A percentile compares a stretch with the other conserved stretches of the same genome.
Evolutionary conservation across 2,797 vertebrate genomes (phyloP).

Genomic region (Periophthalmus magnuspinnatus): DNA sequence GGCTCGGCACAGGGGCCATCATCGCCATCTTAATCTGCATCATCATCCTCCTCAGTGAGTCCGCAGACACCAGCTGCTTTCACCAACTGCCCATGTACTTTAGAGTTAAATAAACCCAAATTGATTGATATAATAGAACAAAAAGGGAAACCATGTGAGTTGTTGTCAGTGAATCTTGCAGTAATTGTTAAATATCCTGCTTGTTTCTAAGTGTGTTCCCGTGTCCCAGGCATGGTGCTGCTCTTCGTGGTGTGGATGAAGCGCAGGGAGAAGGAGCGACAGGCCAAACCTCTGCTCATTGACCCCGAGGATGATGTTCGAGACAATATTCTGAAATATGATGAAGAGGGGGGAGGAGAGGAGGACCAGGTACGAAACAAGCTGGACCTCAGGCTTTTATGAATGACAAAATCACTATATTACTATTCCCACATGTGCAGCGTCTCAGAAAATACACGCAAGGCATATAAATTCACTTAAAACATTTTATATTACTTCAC

Average conservation of each 20-base stretch:
- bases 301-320: conserved; percentile 97
- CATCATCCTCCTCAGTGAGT: conserved; percentile 93
- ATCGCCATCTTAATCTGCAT: conserved; percentile 95
- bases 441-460: too few species aligned
- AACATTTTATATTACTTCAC: neutral
- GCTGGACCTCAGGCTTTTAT: neutral
- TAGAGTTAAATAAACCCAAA: too few species aligned
- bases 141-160: too few species aligned
- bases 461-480: neutral
- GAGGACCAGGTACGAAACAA: conserved; percentile 89
- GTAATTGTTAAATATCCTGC: neutral
- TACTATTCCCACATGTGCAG: too few species aligned
- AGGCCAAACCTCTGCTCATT: conserved; percentile 94
- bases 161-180: too few species aligned
- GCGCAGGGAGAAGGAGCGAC: conserved; percentile 91
- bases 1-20: conserved; percentile 95
- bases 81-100: too few species aligned
- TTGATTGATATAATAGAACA: too few species aligned
- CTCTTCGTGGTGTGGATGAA: conserved; percentile 96
- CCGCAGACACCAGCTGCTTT: too few species aligned
- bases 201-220: neutral
- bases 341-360: conserved; percentile 97
- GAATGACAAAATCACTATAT: too few species aligned
- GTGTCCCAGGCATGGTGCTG: conserved; percentile 88
- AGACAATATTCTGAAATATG: conserved; percentile 98